These are phyloP conservation scores for Corvus hawaiiensis DNA, from an alignment of 2,113 vertebrate species.

Conservation along the genomic window DNA sequence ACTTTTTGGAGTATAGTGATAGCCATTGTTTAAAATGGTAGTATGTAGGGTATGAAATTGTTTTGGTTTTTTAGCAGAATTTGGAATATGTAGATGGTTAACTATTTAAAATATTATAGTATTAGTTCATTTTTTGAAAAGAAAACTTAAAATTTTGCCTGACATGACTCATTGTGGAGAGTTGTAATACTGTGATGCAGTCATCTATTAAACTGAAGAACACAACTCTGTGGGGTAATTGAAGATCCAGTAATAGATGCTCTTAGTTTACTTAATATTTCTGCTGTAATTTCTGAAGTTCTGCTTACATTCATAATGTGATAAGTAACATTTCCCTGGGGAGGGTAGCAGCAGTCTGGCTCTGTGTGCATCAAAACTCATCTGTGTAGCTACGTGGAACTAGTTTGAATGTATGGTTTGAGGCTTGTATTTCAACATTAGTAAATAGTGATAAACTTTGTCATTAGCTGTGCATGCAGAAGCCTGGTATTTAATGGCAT, in stretches of 20 bases:
- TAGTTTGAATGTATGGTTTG: background rate
- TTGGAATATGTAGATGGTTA: background rate
- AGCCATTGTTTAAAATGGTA: background rate
- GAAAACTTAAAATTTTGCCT: background rate
- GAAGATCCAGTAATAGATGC: background rate
- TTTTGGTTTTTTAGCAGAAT: background rate
- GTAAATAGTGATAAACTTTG: background rate
- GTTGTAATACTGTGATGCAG: background rate
- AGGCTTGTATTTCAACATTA: background rate
- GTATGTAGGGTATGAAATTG: background rate
- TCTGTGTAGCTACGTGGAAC: background rate
- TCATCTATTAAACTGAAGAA: background rate
- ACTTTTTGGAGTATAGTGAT: background rate
- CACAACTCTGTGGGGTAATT: background rate
- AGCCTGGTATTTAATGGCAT: background rate
- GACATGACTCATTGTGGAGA: background rate
- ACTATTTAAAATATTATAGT: background rate
- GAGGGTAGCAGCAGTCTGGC: background rate
- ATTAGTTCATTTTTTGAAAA: background rate
- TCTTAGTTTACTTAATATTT: background rate
- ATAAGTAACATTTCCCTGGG: background rate
- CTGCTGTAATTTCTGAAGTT: background rate
- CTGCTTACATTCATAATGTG: background rate
- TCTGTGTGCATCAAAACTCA: background rate
- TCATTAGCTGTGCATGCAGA: background rate